These are phyloP conservation scores for Drosophila anomalata DNA, from an alignment of 2,888 invertebrate genomes.

Conservation along the genomic window DNA sequence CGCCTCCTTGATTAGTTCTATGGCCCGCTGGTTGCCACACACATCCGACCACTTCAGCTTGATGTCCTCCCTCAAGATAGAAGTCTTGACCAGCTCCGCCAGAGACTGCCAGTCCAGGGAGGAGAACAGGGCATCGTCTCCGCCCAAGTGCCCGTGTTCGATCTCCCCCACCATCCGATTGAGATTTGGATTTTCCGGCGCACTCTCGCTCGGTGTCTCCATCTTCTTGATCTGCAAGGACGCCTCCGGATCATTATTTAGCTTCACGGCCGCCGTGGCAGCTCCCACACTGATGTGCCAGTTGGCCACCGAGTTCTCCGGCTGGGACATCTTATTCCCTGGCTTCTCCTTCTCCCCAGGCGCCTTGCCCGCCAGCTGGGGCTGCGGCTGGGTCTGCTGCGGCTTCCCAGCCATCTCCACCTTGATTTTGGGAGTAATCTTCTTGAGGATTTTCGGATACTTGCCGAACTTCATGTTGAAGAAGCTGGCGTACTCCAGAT, in stretches of 20 bases:
- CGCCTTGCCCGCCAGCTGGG: neutral
- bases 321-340: conserved; percentile 7
- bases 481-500: conserved; percentile 95
- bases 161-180: conserved; percentile 61
- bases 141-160: conserved; percentile 65
- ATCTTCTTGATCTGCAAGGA: conserved; percentile 72
- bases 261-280: conserved; percentile 39
- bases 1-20: conserved; percentile 92
- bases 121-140: conserved; percentile 66
- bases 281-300: conserved; percentile 62
- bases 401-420: conserved; percentile 56
- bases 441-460: conserved; percentile 91
- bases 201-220: conserved; percentile 39
- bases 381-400: neutral
- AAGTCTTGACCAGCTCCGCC: conserved; percentile 84
- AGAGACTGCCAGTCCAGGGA: conserved; percentile 80
- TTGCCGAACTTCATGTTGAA: conserved; percentile 93
- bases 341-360: neutral
- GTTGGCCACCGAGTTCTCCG: conserved; percentile 43
- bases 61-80: conserved; percentile 84
- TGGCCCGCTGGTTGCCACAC: conserved; percentile 90
- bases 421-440: conserved; percentile 63
- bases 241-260: conserved; percentile 37
- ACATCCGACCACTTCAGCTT: conserved; percentile 92
- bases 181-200: neutral